Evolutionary conservation across 2,113 vertebrate genomes (phyloP).

Genomic region (Ceyx melanurus): DNA sequence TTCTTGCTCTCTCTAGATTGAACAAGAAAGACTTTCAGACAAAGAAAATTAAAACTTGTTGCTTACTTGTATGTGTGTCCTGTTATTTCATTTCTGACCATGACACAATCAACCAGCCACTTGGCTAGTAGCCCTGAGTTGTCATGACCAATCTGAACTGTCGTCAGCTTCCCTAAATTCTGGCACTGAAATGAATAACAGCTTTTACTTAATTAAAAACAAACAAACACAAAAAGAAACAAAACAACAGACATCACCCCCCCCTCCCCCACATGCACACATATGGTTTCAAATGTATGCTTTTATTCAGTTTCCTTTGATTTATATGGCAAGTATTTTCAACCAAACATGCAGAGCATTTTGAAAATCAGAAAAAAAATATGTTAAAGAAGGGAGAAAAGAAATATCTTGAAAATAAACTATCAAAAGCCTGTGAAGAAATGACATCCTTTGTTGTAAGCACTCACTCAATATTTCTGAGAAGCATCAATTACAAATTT

Average conservation of each 20-base stretch:
- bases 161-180: slow-evolving; percentile 96
- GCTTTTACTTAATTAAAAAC: slow-evolving; percentile 30
- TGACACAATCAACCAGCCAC: slow-evolving; percentile 97
- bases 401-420: not conserved
- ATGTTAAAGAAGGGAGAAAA: not conserved
- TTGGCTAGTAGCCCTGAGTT: slow-evolving; percentile 96
- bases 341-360: not conserved
- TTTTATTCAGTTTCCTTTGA: not conserved
- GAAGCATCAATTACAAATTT: not conserved
- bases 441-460: not conserved
- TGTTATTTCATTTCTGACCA: slow-evolving; percentile 97
- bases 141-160: slow-evolving; percentile 94
- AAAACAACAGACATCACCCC: not conserved
- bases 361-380: not conserved
- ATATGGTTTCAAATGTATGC: not conserved
- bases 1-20: not conserved
- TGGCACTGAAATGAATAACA: slow-evolving; percentile 85
- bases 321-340: not conserved
- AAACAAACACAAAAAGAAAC: not conserved
- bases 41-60: slow-evolving; percentile 52
- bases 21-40: not conserved
- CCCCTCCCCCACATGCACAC: not conserved
- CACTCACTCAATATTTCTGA: not conserved
- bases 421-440: not conserved
- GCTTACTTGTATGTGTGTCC: slow-evolving; percentile 95